A percentile compares a stretch with the other conserved stretches of the same genome.
Evolutionary conservation across 2,888 invertebrate genomes (phyloP).

Genomic region (Nephrotoma appendiculata): DNA sequence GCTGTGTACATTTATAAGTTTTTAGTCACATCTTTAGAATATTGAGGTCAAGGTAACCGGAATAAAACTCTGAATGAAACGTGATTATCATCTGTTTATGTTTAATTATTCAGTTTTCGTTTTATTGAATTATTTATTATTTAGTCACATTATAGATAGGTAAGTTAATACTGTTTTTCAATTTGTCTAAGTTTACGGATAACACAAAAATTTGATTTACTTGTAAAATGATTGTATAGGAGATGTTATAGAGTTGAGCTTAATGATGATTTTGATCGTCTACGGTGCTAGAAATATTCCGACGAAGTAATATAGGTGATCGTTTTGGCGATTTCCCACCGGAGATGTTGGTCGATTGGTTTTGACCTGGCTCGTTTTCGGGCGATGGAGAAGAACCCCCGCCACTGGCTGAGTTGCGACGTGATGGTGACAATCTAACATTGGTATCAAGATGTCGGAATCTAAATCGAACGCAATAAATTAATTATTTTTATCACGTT

Average conservation of each 20-base stretch:
- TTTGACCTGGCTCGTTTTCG: slow-evolving; percentile 36
- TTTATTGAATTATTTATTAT: background rate
- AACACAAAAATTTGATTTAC: background rate
- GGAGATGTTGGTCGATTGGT: slow-evolving; percentile 17
- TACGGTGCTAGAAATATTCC: background rate
- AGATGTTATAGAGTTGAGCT: background rate
- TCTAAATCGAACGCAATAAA: slow-evolving; percentile 30
- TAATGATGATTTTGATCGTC: background rate
- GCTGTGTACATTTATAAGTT: background rate
- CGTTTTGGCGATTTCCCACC: slow-evolving; percentile 33
- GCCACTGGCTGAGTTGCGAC: slow-evolving; percentile 43
- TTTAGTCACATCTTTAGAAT: background rate
- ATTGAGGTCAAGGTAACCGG: background rate
- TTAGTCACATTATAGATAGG: background rate
- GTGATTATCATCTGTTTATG: background rate
- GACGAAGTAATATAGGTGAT: slow-evolving; percentile 32
- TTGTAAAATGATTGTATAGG: background rate
- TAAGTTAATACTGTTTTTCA: background rate
- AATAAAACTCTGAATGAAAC: background rate
- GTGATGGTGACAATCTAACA: slow-evolving; percentile 53
- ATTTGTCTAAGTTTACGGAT: background rate
- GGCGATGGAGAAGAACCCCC: slow-evolving; percentile 56
- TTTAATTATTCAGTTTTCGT: background rate
- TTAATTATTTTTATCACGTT: background rate
- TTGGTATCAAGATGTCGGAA: slow-evolving; percentile 79